Evolutionary conservation across 2,797 vertebrate genomes (phyloP), one percentile per base, ranked within the genome.

Genomic region (Rhinatrema bivittatum): DNA sequence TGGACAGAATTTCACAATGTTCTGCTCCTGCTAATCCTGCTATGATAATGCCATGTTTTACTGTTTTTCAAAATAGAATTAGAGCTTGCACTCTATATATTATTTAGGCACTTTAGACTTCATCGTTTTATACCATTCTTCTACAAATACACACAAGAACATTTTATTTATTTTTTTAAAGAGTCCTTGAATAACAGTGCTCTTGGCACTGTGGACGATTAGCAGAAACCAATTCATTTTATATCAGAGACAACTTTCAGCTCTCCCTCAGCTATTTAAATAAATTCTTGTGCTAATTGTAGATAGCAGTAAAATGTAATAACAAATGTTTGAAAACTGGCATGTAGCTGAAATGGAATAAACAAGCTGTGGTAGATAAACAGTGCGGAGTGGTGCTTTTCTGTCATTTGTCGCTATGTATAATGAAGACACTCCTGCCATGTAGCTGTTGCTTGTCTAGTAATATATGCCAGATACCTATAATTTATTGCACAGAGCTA

Each of bases 401-500:
- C 39, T 42, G 39, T 58, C 51, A 52, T 35, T n/a, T 55, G 42
- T 53, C 46, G 53, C 27, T 50, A 35, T 42, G 40, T 21, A 16
- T 8, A 52, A 45, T 33, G 48, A 32, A 20, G 41, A 60, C 28
- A 52, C 44, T 18, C 9, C 7, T 28, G 33, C 26, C 48, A 50
- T 59, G 65, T 65, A 38, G 36, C 35, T 35, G 11, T 34, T 68
- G 51, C 30, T 68, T 47, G 46, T 50, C 29, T 35, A 51, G 35
- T 9, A 59, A 50, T 47, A 28, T 39, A 43, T 30, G 45, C 34
- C 9, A 18, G 42, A 60, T 56, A 52, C 39, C 39, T 70, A 11
- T 59, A 72, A 70, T 67, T 68, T 68, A 74, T 70, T 46, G 56
- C 38, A 57, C 6, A 22, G 29, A 62, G 22, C 10, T 21, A 64